These are phyloP conservation scores for Bursaphelenchus okinawaensis DNA, from an alignment of 2,888 invertebrate genomes.

Conservation along the genomic window DNA sequence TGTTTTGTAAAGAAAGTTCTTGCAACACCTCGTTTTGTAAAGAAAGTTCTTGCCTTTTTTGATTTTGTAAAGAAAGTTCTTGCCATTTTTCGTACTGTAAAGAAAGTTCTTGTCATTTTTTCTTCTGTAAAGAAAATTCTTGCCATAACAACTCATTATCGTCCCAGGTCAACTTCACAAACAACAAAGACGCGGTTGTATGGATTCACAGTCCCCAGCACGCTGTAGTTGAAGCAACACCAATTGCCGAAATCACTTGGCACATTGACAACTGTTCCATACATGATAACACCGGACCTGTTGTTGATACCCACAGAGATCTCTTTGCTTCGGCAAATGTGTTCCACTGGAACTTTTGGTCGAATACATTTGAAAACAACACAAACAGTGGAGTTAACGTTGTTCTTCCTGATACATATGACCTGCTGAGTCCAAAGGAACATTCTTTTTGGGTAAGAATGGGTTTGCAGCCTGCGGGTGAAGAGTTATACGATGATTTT, in stretches of 20 bases:
- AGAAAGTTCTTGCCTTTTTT: not conserved
- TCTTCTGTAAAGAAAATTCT: not conserved
- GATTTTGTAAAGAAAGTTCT: not conserved
- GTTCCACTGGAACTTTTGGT: slow-evolving; percentile 75
- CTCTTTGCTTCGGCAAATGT: slow-evolving; percentile 90
- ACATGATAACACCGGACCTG: slow-evolving; percentile 75
- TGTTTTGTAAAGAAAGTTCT: not conserved
- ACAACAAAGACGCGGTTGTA: slow-evolving; percentile 53
- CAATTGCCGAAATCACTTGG: slow-evolving; percentile 76
- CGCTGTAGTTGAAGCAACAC: slow-evolving; percentile 59
- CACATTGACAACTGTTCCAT: slow-evolving; percentile 80
- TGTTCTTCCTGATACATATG: slow-evolving; percentile 67
- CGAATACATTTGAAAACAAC: slow-evolving; percentile 71
- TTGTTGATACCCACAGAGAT: slow-evolving; percentile 70
- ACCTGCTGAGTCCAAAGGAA: slow-evolving; percentile 40
- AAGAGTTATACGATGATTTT: no score
- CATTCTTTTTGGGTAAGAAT: slow-evolving; percentile 44
- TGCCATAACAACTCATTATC: no score
- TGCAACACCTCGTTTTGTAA: no score
- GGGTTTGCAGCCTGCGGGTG: no score
- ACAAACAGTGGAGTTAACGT: slow-evolving; percentile 79
- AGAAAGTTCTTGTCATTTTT: not conserved
- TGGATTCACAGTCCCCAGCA: slow-evolving; percentile 57
- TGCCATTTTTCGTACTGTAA: no score
- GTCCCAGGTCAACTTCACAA: slow-evolving; percentile 50